Conservation (phyloP, 2,888 invertebrate genomes). For the Toxonevra muliebris region DNA sequence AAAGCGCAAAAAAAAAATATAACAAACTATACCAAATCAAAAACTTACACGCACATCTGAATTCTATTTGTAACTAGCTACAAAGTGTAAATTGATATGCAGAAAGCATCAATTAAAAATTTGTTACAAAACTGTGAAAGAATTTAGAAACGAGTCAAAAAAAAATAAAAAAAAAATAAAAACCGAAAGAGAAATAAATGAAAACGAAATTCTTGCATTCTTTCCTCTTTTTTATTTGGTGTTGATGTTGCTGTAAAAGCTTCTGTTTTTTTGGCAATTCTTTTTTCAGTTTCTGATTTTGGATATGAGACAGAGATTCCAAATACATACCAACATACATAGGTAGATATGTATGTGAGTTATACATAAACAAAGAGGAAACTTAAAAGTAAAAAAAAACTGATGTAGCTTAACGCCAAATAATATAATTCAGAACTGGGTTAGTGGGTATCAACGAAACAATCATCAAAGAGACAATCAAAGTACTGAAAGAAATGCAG, state of each 20-base stretch:
- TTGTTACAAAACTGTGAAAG: not conserved
- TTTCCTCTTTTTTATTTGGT: not conserved
- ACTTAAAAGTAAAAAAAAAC: too few relatives aligned
- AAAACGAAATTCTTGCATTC: conserved; percentile 47
- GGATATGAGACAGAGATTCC: too few relatives aligned
- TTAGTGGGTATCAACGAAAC: conserved; percentile 41
- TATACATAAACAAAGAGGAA: too few relatives aligned
- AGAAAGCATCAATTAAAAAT: conserved; percentile 37
- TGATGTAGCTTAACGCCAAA: not conserved
- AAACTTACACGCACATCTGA: not conserved
- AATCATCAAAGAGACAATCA: too few relatives aligned
- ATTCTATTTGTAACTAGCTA: not conserved
- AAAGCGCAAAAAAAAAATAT: conserved; percentile 26
- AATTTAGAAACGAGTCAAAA: conserved; percentile 12
- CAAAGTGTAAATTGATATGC: conserved; percentile 49
- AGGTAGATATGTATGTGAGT: too few relatives aligned
- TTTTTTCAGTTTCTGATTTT: too few relatives aligned
- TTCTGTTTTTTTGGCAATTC: too few relatives aligned
- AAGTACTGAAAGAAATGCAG: too few relatives aligned
- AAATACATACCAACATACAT: too few relatives aligned
- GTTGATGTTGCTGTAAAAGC: not conserved
- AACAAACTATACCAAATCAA: conserved; percentile 29
- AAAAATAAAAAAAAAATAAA: conserved; percentile 41
- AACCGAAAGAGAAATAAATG: conserved; percentile 25
- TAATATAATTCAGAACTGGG: conserved; percentile 40